Conservation (phyloP, 2,888 invertebrate genomes). For the Cantharis flavilabris region DNA sequence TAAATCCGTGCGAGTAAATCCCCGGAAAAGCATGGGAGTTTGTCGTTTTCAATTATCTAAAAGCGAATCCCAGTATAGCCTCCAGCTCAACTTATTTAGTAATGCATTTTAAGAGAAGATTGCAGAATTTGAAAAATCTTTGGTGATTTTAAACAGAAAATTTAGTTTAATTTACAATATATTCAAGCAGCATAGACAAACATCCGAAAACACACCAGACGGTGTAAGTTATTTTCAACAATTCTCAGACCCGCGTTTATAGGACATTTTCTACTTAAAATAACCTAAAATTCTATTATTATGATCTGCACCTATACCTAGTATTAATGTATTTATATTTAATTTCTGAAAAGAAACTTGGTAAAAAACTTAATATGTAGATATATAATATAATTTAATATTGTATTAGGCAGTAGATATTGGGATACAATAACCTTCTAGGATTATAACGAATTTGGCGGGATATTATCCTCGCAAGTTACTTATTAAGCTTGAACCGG, state of each 20-base stretch:
- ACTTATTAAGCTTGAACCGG: not conserved
- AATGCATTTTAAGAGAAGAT: not conserved
- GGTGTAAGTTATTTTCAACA: not conserved
- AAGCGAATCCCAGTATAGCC: not conserved
- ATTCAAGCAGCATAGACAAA: not conserved
- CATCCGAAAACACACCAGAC: not conserved
- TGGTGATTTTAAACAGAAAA: not conserved
- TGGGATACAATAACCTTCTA: too few relatives aligned
- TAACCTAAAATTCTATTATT: not conserved
- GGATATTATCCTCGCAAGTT: not conserved
- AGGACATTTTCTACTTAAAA: not conserved
- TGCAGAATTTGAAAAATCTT: not conserved
- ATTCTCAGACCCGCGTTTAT: not conserved
- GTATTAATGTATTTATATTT: not conserved
- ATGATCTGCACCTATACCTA: not conserved
- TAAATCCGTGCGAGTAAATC: not conserved
- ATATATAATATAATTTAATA: too few relatives aligned
- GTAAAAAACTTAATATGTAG: too few relatives aligned
- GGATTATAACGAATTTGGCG: not conserved
- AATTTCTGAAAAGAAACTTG: not conserved
- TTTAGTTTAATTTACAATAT: not conserved
- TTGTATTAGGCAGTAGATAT: too few relatives aligned
- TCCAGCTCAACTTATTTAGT: not conserved
- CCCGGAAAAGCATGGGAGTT: not conserved
- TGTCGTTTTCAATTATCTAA: not conserved